A percentile compares a stretch with the other conserved stretches of the same genome.
Conservation (phyloP, 2,888 invertebrate species). For the Xanthia icteritia region DNA sequence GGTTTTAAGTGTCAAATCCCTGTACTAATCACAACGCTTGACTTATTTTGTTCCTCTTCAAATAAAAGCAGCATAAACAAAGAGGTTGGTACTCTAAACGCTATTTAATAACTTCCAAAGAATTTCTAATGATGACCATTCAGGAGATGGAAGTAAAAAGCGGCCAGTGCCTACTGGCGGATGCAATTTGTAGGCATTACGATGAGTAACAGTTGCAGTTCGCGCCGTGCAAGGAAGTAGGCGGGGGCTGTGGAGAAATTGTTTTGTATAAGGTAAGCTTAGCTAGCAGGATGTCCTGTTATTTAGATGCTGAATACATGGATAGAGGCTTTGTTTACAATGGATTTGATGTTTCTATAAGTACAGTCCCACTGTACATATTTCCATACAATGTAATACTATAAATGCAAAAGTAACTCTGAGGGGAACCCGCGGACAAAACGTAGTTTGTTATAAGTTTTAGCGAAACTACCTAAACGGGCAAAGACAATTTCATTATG, state of each 20-base stretch:
- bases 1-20: not conserved
- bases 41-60: not conserved
- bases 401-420: not conserved
- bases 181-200: slow-evolving; percentile 55
- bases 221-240: slow-evolving; percentile 56
- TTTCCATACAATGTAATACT: not conserved
- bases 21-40: not conserved
- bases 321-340: not conserved
- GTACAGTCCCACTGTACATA: not conserved
- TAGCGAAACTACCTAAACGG: not conserved
- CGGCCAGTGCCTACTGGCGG: slow-evolving; percentile 36
- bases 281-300: slow-evolving; percentile 58
- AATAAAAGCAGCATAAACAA: not conserved
- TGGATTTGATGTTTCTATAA: not conserved
- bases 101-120: slow-evolving; percentile 48
- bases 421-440: not conserved
- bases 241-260: slow-evolving; percentile 51
- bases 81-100: slow-evolving; percentile 18
- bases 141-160: slow-evolving; percentile 46
- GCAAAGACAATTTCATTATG: not conserved
- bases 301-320: slow-evolving; percentile 25
- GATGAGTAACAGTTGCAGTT: slow-evolving; percentile 36
- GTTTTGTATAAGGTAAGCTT: slow-evolving; percentile 45
- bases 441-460: not conserved
- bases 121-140: slow-evolving; percentile 52